Evolutionary conservation across 2,113 vertebrate genomes (phyloP).

Genomic region (Ellobius talpinus): DNA sequence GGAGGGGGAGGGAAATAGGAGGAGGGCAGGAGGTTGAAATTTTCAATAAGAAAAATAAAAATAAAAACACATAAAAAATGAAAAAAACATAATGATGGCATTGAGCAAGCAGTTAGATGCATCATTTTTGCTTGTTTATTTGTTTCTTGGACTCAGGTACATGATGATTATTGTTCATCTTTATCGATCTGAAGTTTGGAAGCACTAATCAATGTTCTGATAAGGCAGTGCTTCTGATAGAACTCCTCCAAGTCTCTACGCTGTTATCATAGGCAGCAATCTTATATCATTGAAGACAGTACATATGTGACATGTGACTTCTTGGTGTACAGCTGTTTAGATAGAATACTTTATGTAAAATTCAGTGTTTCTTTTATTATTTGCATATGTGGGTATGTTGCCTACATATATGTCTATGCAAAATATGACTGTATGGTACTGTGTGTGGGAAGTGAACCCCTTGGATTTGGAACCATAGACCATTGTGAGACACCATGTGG

Average conservation of each 20-base stretch:
- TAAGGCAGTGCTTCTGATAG: neutral
- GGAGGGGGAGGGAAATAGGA: no score
- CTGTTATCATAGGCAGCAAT: neutral
- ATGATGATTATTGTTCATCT: neutral
- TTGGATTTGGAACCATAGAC: neutral
- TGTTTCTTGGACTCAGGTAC: neutral
- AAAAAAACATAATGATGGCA: neutral
- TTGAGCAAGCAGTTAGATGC: neutral
- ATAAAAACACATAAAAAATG: no score
- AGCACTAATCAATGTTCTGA: neutral
- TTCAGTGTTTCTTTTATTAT: neutral
- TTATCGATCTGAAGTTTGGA: neutral
- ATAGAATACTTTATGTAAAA: constrained; percentile 26
- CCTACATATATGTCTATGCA: neutral
- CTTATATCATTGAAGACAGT: neutral
- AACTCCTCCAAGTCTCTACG: neutral
- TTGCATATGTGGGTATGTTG: neutral
- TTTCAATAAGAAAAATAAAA: no score
- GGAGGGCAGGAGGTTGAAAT: no score
- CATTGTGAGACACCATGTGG: rapidly evolving
- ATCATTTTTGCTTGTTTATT: neutral
- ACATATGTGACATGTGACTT: neutral
- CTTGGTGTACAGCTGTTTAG: neutral
- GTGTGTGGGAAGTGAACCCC: no score
- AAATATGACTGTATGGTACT: neutral